Evolutionary conservation across 2,888 invertebrate genomes (phyloP).

Genomic region (Fabriciana adippe): DNA sequence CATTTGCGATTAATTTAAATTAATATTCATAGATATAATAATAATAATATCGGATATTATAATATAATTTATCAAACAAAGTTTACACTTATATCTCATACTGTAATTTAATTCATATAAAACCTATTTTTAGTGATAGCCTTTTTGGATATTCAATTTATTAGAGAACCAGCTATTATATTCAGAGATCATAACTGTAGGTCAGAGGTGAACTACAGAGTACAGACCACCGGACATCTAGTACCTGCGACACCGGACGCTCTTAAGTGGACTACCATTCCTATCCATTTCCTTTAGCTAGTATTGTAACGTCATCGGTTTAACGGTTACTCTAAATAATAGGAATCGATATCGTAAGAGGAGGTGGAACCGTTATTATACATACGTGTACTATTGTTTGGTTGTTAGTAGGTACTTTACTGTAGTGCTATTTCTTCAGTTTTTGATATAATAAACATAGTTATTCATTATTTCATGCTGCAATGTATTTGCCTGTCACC

Average conservation of each 20-base stretch:
- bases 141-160: no score
- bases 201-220: conserved; percentile 25
- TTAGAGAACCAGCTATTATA: no score
- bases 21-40: no score
- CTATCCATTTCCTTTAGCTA: conserved; percentile 31
- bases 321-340: conserved; percentile 25
- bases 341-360: conserved; percentile 5
- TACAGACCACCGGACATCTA: conserved; percentile 22
- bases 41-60: no score
- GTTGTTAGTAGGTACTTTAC: neutral
- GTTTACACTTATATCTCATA: no score
- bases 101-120: no score
- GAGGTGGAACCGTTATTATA: neutral
- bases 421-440: neutral
- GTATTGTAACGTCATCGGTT: conserved; percentile 28
- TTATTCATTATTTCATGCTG: no score
- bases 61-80: no score
- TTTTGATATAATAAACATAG: no score
- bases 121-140: no score
- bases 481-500: no score
- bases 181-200: neutral
- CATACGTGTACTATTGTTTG: neutral
- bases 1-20: no score
- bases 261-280: conserved; percentile 31
- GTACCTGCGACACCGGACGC: conserved; percentile 34